These are phyloP conservation scores for Lepidurus packardi DNA, from an alignment of 1,140 invertebrate species.

Conservation along the genomic window DNA sequence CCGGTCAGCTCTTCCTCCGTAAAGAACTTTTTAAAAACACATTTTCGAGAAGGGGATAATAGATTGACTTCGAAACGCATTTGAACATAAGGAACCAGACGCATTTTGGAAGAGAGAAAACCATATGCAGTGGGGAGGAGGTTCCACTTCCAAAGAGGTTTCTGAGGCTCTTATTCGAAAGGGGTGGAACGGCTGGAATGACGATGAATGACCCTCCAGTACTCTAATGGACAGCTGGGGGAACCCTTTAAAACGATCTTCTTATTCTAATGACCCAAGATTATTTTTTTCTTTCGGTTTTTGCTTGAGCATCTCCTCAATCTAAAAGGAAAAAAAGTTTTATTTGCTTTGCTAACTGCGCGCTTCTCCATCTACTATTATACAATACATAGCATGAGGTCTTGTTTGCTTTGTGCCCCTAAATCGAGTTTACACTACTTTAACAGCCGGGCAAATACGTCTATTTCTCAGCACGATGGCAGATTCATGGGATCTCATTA, in stretches of 20 bases:
- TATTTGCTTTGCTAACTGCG: too few relatives aligned
- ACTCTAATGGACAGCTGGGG: neutral
- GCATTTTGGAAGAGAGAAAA: neutral
- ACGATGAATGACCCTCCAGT: slow-evolving; percentile 12
- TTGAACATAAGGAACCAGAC: neutral
- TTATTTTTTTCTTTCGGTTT: too few relatives aligned
- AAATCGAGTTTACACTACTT: neutral
- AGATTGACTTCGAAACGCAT: neutral
- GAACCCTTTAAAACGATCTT: neutral
- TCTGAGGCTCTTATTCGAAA: neutral
- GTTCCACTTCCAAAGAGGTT: neutral
- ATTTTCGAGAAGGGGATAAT: neutral
- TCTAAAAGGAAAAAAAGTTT: neutral
- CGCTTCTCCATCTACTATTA: too few relatives aligned
- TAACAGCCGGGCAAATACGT: neutral
- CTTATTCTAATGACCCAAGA: neutral
- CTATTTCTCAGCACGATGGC: neutral
- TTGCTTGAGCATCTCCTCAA: neutral
- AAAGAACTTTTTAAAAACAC: neutral
- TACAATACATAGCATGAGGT: too few relatives aligned
- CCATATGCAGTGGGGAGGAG: neutral
- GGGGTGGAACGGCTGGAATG: slow-evolving; percentile 1
- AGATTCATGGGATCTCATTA: slow-evolving; percentile 2
- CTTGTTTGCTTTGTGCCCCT: neutral
- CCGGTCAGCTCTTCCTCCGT: neutral